Evolutionary conservation across 2,797 vertebrate genomes (phyloP), one percentile per base, ranked within the genome.

Genomic region (Cheirogaleus major): DNA sequence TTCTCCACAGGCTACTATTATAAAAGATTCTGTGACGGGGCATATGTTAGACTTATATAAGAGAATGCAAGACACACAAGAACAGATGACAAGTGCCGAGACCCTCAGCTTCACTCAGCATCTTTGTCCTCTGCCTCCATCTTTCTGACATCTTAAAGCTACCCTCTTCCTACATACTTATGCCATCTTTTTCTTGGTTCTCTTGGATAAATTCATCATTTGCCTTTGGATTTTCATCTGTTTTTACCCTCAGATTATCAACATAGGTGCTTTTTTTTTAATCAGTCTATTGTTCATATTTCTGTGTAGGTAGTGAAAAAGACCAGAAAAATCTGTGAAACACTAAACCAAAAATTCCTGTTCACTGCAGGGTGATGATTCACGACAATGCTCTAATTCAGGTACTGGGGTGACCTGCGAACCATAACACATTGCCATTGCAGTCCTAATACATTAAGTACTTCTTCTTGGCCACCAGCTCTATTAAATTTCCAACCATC

Each of bases 161-260:
- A 41, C 27, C 23, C 15, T 4, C 32, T n/a, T n/a, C 17, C 45
- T 93, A 84, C 20, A 25, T 72, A 63, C 1, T 43, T 50, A n/a
- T 2, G 48, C 4, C 35, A 89, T 52, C 48, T 87, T 61, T 70
- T 72, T 50, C 41, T 92, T 63, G 45, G 18, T 72, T 89, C 45
- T 89, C 89, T 86, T 78, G 67, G 20, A 52, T 67, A 73, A 69
- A 73, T n/a, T 43, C 15, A 82, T 75, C 32, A 45, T 52, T 91
- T 93, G 61, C 35, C 76, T 92, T 93, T 73, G 59, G 18, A 91
- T 65, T 93, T 80, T 76, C 32, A 61, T 63, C 50, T 75, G 38
- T 69, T 79, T 93, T 69, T 89, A 81, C 41, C 32, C 48, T 38
- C 50, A 41, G 48, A 61, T 83, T 83, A 30, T 80, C 76, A 70